A percentile compares a stretch with the other conserved stretches of the same genome.
These are phyloP conservation scores for Allophyes oxyacanthae DNA, from an alignment of 2,888 invertebrate genomes.

Conservation along the genomic window DNA sequence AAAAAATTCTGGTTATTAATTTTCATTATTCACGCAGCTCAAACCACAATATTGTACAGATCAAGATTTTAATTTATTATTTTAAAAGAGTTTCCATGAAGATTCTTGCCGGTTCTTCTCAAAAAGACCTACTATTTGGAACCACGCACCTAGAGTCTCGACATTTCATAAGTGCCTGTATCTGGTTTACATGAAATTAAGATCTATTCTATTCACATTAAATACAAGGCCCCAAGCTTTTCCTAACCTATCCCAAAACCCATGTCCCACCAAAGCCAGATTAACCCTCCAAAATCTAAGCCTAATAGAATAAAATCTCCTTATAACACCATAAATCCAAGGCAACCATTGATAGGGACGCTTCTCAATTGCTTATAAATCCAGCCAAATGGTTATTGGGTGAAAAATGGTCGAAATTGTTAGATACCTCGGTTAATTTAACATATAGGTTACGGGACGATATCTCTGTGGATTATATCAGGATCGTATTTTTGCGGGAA, in stretches of 20 bases:
- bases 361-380: conserved; percentile 70
- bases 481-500: conserved; percentile 12
- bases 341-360: conserved; percentile 62
- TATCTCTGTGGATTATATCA: conserved; percentile 39
- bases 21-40: too few species aligned
- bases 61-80: too few species aligned
- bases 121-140: too few species aligned
- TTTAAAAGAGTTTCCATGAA: too few species aligned
- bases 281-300: conserved; percentile 37
- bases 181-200: too few species aligned
- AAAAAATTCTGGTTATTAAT: too few species aligned
- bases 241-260: neutral
- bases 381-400: conserved; percentile 67
- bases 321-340: conserved; percentile 65
- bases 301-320: conserved; percentile 68
- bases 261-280: conserved; percentile 20
- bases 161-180: too few species aligned
- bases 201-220: too few species aligned
- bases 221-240: conserved; percentile 4
- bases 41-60: too few species aligned
- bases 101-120: too few species aligned
- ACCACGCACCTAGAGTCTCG: too few species aligned
- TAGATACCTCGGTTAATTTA: conserved; percentile 63
- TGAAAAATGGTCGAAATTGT: conserved; percentile 66
- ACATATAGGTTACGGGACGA: conserved; percentile 50